phyloP scores from a whole-genome alignment of 30 jellyfish, hydroid and myxozoan genomes.

The Aurelia coerulea region DNA sequence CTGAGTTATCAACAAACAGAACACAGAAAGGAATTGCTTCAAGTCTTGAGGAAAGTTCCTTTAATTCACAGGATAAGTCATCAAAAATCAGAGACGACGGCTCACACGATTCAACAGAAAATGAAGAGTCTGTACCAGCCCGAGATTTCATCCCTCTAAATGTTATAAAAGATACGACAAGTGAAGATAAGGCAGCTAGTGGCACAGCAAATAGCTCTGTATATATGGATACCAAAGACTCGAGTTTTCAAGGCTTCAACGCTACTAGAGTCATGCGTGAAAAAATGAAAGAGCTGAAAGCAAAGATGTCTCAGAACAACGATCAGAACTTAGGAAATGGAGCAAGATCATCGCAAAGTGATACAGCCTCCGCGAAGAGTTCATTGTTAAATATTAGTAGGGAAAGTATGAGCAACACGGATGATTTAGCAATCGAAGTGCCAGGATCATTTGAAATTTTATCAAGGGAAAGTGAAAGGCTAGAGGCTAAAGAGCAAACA shows the following conservation, averaged over 20 bases:
- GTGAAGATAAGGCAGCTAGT: background rate
- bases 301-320: background rate
- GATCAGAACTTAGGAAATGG: background rate
- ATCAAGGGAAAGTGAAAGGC: constrained; percentile 36
- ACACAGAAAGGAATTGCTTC: background rate
- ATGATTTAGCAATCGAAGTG: constrained; percentile 13
- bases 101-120: too few relatives aligned
- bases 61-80: background rate
- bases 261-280: constrained; percentile 44
- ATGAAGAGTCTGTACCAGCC: too few relatives aligned
- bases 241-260: constrained; percentile 30
- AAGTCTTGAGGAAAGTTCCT: background rate
- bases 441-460: constrained; percentile 21
- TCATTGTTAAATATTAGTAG: background rate
- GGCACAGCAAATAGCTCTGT: background rate
- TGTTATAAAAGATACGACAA: background rate
- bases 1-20: too few relatives aligned
- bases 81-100: too few relatives aligned
- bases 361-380: background rate
- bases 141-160: too few relatives aligned
- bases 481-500: background rate
- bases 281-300: constrained; percentile 11
- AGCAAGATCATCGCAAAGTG: background rate
- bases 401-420: background rate
- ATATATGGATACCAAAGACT: background rate